Evolutionary conservation across 2,113 vertebrate species (phyloP).

Genomic region (Microcebus tavaratra): DNA sequence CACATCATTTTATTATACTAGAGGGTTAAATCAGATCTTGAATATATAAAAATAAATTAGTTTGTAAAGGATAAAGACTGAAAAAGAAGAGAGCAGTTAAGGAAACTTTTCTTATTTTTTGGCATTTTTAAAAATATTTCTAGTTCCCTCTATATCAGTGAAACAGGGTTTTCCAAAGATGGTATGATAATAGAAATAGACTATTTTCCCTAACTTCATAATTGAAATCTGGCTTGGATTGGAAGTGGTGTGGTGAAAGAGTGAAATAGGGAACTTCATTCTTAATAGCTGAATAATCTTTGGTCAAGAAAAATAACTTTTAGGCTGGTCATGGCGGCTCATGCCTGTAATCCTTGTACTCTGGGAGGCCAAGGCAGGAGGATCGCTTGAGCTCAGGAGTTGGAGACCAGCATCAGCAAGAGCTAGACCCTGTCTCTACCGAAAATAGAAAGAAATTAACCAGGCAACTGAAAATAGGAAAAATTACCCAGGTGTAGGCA

Average conservation of each 20-base stretch:
- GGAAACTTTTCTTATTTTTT: constrained; percentile 6
- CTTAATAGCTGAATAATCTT: constrained; percentile 17
- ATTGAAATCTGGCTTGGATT: constrained; percentile 3
- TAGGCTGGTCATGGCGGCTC: too few species aligned
- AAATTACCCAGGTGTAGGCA: too few species aligned
- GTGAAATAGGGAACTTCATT: background rate
- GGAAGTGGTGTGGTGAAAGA: background rate
- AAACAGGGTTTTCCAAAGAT: constrained; percentile 63
- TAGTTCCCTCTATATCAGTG: background rate
- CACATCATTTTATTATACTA: constrained; percentile 28
- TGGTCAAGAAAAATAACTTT: background rate
- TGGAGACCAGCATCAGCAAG: too few species aligned
- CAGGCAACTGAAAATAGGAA: too few species aligned
- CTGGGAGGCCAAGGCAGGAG: too few species aligned
- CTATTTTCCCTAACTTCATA: background rate
- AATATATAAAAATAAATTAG: constrained; percentile 27
- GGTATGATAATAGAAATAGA: background rate
- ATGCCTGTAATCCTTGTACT: too few species aligned
- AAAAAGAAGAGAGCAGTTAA: constrained; percentile 26
- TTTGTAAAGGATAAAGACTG: background rate
- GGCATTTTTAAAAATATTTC: background rate
- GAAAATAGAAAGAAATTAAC: too few species aligned
- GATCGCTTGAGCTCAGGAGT: too few species aligned
- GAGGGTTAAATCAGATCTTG: constrained; percentile 39
- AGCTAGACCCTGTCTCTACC: too few species aligned